Evolutionary conservation across 2,797 vertebrate species (phyloP).

Genomic region (Ataeniobius toweri): DNA sequence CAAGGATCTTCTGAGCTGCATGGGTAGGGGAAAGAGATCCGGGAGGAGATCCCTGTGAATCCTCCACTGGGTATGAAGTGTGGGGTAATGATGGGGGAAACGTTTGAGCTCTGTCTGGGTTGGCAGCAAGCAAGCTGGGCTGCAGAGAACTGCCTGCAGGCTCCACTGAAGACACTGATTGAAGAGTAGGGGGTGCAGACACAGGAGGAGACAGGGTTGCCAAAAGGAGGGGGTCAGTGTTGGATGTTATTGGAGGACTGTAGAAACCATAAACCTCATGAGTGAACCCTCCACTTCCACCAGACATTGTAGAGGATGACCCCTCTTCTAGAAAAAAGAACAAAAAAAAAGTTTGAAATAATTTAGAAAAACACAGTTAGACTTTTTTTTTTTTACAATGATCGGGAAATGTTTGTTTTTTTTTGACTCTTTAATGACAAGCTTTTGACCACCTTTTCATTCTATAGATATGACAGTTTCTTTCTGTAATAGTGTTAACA

Average conservation of each 20-base stretch:
- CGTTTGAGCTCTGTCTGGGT: constrained; percentile 53
- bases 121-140: constrained; percentile 56
- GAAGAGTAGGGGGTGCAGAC: constrained; percentile 66
- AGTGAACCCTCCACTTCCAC: constrained; percentile 77
- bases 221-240: constrained; percentile 77
- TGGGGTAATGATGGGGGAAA: constrained; percentile 58
- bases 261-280: constrained; percentile 78
- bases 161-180: constrained; percentile 61
- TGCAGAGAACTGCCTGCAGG: constrained; percentile 39
- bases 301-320: constrained; percentile 80
- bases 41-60: constrained; percentile 63
- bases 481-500: not conserved
- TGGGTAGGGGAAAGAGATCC: constrained; percentile 69
- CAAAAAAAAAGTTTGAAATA: not conserved
- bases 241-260: constrained; percentile 78
- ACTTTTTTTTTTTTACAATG: not conserved
- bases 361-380: not conserved
- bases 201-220: constrained; percentile 72
- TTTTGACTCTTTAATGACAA: too few species aligned
- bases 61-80: constrained; percentile 65
- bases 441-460: not conserved
- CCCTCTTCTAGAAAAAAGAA: constrained; percentile 68
- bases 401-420: not conserved
- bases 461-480: not conserved
- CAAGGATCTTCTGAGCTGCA: constrained; percentile 65